Evolutionary conservation across 2,888 invertebrate genomes (phyloP).

Genomic region (Beris morrisii): DNA sequence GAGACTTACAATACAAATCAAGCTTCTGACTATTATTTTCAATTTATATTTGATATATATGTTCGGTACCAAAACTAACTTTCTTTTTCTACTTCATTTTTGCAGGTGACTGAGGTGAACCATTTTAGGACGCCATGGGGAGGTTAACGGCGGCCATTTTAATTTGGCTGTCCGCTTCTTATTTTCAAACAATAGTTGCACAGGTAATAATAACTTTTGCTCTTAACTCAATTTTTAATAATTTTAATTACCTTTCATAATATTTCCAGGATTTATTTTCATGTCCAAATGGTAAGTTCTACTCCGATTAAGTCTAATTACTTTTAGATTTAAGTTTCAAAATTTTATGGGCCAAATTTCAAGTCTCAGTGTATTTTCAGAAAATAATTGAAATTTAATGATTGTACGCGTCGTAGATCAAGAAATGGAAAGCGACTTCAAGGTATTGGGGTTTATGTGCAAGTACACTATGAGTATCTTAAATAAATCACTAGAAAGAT

Average conservation of each 20-base stretch:
- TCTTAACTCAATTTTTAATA: constrained; percentile 7
- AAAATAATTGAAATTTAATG: too few species aligned
- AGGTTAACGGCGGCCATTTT: constrained; percentile 55
- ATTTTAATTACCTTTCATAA: constrained; percentile 25
- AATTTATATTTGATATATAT: too few species aligned
- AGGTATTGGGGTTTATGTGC: too few species aligned
- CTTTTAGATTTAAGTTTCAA: not conserved
- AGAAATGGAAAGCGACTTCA: too few species aligned
- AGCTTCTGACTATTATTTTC: too few species aligned
- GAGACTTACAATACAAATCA: too few species aligned
- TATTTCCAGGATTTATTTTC: constrained; percentile 52
- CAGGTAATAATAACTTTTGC: constrained; percentile 41
- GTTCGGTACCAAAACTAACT: constrained; percentile 3
- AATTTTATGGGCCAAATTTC: too few species aligned
- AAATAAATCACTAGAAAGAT: too few species aligned
- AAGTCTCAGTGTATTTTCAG: too few species aligned
- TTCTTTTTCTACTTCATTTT: constrained; percentile 24
- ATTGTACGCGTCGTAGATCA: too few species aligned
- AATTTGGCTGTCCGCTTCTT: constrained; percentile 56
- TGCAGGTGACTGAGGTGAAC: constrained; percentile 36
- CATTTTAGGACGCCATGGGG: constrained; percentile 47
- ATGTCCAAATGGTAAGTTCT: constrained; percentile 55
- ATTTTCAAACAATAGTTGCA: constrained; percentile 41
- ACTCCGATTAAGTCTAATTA: constrained; percentile 8
- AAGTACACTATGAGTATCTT: too few species aligned